Base-by-base conservation (phyloP, 2,113 vertebrate species). In the Solea senegalensis region DNA sequence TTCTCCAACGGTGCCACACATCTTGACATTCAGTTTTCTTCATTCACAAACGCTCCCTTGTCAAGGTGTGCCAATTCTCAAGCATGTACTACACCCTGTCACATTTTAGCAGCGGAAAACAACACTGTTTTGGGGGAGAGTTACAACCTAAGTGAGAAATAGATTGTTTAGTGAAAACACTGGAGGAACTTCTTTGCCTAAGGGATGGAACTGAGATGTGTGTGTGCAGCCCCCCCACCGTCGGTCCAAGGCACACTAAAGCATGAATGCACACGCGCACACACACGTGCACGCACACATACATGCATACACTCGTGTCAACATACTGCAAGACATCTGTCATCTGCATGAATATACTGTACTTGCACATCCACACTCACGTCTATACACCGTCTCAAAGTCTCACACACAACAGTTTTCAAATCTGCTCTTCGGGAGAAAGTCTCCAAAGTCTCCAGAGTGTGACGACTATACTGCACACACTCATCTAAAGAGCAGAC, bases 141-240 rank as follows among this genome's bases (percentile, higher is more conserved):
- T 83, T 83, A 89, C 82, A 90, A 86, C 77, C 51, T 63, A 46
- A 79, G 69, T 40, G 66, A 88, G 79, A 86, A 74, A 76, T 71
- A 80, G 73, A 82, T 78, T 84, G 85, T 89, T 90, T 86, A 68
- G 78, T 79, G 77, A 86, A 89, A 90, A 90, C 88, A 88, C 54
- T 75, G 63, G 52, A 72, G 81, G 72, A 77, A 79, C 72, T 81
- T 85, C 50, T 80, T 85, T 44, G 83, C 90, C 89, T 84, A 44
- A 71, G 87, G 86, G 86, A 78, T 78, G 65, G 55, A 86, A 81
- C 64, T 69, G 79, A 90, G 65, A 86, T 62, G 76, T 78, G 65
- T 78, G 66, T 76, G 65, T 50, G 64, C 12, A 58, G 54, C 60
- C 54, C 70, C 15, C 68, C 68, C 71, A 56, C 50, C 59, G 71